Conservation (phyloP, 1,140 invertebrate species). For the Ditylenchus dipsaci region DNA sequence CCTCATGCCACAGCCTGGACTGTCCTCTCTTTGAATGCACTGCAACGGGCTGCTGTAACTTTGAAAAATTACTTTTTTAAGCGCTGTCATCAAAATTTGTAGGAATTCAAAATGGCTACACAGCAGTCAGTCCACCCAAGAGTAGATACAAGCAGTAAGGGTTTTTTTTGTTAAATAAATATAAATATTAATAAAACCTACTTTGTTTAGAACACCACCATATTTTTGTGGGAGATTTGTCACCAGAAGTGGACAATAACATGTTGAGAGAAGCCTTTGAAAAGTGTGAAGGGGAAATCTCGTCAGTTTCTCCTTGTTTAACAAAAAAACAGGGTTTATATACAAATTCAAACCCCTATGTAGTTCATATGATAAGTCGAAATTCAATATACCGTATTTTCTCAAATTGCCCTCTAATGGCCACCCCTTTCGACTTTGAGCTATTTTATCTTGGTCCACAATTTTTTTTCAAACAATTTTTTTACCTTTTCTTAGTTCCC, state of each 20-base stretch:
- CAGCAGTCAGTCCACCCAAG: constrained; percentile 15
- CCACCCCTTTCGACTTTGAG: too few relatives aligned
- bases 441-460: too few relatives aligned
- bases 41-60: constrained; percentile 17
- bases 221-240: constrained; percentile 96
- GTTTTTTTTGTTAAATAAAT: constrained; percentile 6
- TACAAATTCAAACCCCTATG: too few relatives aligned
- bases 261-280: constrained; percentile 89
- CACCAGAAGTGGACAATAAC: constrained; percentile 94
- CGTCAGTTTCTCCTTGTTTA: constrained; percentile 62
- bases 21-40: constrained; percentile 22
- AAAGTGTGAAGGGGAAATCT: constrained; percentile 90
- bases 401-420: too few relatives aligned
- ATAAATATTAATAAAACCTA: constrained; percentile 8
- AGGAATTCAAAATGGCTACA: constrained; percentile 31
- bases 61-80: background rate
- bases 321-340: too few relatives aligned
- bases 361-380: too few relatives aligned
- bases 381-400: too few relatives aligned
- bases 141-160: constrained; percentile 41
- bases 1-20: constrained; percentile 21
- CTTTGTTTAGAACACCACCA: constrained; percentile 74
- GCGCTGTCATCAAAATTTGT: background rate
- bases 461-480: too few relatives aligned
- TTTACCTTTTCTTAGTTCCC: too few relatives aligned